These are phyloP conservation scores for Myopa testacea DNA, from an alignment of 2,888 invertebrate species.

Conservation along the genomic window DNA sequence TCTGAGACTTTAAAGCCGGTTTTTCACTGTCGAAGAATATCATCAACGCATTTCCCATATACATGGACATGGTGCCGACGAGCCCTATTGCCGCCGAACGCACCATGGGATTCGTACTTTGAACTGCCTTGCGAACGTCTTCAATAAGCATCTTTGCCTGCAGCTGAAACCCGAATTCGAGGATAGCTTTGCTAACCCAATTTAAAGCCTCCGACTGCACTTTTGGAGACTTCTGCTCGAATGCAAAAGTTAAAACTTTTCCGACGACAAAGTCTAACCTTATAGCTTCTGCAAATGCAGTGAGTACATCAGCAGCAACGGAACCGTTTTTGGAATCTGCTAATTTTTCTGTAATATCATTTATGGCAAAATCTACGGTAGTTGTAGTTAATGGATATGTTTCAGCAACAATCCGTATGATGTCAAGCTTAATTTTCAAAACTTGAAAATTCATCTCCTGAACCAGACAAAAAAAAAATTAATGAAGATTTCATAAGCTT, in stretches of 20 bases:
- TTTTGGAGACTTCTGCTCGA: conserved; percentile 91
- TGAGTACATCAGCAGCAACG: conserved; percentile 75
- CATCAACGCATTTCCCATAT: conserved; percentile 80
- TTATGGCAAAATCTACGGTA: conserved; percentile 80
- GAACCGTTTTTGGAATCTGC: conserved; percentile 84
- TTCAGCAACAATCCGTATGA: conserved; percentile 82
- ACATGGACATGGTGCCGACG: conserved; percentile 81
- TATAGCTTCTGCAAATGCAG: conserved; percentile 82
- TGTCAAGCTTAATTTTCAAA: conserved; percentile 83
- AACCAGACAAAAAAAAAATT: conserved; percentile 15
- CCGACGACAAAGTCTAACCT: conserved; percentile 80
- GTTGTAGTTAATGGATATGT: conserved; percentile 79
- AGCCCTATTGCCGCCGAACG: conserved; percentile 78
- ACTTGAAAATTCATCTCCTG: conserved; percentile 94
- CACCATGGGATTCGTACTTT: conserved; percentile 87
- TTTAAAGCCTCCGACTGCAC: conserved; percentile 86
- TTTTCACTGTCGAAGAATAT: conserved; percentile 90
- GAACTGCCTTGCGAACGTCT: conserved; percentile 84
- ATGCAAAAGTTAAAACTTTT: conserved; percentile 80
- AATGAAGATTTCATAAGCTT: conserved; percentile 53
- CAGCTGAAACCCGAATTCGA: conserved; percentile 87
- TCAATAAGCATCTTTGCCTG: conserved; percentile 81
- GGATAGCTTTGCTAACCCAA: conserved; percentile 83
- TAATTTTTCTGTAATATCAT: conserved; percentile 86
- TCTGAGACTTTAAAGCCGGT: conserved; percentile 83